These are phyloP conservation scores for Dendrocincla tyrannina DNA, from an alignment of 2,797 vertebrate genomes.

Conservation along the genomic window DNA sequence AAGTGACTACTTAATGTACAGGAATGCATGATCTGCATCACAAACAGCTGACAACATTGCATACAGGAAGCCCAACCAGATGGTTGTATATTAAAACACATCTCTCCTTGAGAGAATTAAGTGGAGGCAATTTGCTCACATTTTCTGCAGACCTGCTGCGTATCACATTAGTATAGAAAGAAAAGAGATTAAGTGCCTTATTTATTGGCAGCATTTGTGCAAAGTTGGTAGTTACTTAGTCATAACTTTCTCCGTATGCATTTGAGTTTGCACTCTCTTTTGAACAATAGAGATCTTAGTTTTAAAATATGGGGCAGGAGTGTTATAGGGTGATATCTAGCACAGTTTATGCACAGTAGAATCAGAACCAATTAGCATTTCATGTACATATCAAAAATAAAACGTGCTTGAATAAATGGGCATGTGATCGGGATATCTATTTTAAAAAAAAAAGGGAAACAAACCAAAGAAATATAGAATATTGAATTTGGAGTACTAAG, in stretches of 20 bases:
- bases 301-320: background rate
- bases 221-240: slow-evolving; percentile 62
- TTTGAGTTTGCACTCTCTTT: background rate
- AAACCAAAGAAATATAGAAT: background rate
- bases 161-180: slow-evolving; percentile 67
- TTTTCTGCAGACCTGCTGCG: slow-evolving; percentile 72
- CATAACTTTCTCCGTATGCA: slow-evolving; percentile 26
- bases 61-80: slow-evolving; percentile 83
- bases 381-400: background rate
- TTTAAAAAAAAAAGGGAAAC: background rate
- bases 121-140: slow-evolving; percentile 73
- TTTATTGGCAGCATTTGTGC: slow-evolving; percentile 72
- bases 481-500: background rate
- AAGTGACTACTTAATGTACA: slow-evolving; percentile 85
- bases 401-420: background rate
- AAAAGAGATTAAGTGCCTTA: slow-evolving; percentile 70
- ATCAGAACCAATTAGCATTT: background rate
- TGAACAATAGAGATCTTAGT: background rate
- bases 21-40: slow-evolving; percentile 84
- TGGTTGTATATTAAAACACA: slow-evolving; percentile 87
- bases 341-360: background rate
- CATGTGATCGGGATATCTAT: background rate
- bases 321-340: background rate
- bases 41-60: slow-evolving; percentile 79
- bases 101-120: slow-evolving; percentile 85